These are phyloP conservation scores for Gila robusta DNA, from an alignment of 2,797 vertebrate species.

Conservation along the genomic window DNA sequence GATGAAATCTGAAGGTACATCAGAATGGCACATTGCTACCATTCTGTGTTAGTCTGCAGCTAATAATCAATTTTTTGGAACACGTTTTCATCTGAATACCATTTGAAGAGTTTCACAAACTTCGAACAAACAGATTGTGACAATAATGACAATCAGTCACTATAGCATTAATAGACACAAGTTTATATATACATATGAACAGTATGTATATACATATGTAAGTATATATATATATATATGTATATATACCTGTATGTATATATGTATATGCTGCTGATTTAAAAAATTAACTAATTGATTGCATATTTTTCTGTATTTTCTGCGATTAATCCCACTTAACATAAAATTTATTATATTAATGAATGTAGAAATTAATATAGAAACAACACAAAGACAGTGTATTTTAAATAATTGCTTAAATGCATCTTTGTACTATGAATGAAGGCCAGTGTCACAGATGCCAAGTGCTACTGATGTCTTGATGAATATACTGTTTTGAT, in stretches of 20 bases:
- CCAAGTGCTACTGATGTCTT: not conserved
- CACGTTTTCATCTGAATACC: conserved; percentile 9
- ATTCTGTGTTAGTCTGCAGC: conserved; percentile 37
- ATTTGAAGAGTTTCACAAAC: not conserved
- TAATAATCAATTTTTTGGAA: conserved; percentile 25
- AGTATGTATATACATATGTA: too few relatives aligned
- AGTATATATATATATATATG: too few relatives aligned
- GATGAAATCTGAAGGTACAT: conserved; percentile 40
- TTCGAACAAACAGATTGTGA: conserved; percentile 13
- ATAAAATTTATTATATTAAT: too few relatives aligned
- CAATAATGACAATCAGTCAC: not conserved
- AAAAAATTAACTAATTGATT: too few relatives aligned
- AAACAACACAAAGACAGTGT: not conserved
- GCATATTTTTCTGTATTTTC: too few relatives aligned
- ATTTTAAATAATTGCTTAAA: not conserved
- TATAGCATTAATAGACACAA: conserved; percentile 1
- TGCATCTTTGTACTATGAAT: not conserved
- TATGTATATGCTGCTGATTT: too few relatives aligned
- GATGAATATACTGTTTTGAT: too few relatives aligned
- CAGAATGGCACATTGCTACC: conserved; percentile 30
- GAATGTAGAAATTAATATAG: not conserved
- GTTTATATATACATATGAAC: not conserved
- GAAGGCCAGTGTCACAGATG: not conserved
- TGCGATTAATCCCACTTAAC: too few relatives aligned
- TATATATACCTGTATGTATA: too few relatives aligned